phyloP scores from a whole-genome alignment of 2,888 invertebrate genomes.

The Latrodectus hesperus region DNA sequence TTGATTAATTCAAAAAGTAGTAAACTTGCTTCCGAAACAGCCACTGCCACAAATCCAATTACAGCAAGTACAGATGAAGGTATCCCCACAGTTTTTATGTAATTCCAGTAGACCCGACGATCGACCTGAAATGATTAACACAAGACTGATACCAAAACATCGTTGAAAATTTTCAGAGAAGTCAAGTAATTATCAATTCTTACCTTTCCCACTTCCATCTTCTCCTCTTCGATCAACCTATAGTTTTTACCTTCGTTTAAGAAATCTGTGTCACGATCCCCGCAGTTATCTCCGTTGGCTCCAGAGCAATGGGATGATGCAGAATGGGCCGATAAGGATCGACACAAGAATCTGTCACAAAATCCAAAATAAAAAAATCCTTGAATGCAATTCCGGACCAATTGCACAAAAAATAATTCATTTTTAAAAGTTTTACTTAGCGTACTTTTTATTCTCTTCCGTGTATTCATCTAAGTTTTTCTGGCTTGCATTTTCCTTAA shows the following conservation, averaged over 20 bases:
- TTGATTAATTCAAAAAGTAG: too few species aligned
- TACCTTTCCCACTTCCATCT: conserved; percentile 63
- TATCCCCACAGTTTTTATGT: too few species aligned
- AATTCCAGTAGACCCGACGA: too few species aligned
- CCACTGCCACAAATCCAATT: too few species aligned
- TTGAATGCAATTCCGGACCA: too few species aligned
- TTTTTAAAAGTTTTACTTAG: background rate
- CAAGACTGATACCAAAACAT: too few species aligned
- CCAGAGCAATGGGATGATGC: background rate
- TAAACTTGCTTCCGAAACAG: too few species aligned
- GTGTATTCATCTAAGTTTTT: conserved; percentile 22
- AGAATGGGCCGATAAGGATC: background rate
- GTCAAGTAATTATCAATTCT: background rate
- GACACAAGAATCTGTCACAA: background rate
- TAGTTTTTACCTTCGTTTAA: background rate
- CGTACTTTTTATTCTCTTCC: background rate
- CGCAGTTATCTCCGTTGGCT: background rate
- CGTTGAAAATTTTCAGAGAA: too few species aligned
- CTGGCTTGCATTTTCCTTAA: conserved; percentile 30
- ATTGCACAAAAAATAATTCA: too few species aligned
- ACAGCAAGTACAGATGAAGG: too few species aligned
- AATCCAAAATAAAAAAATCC: too few species aligned
- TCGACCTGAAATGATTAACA: too few species aligned
- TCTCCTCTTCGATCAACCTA: conserved; percentile 54
- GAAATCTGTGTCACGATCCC: background rate